phyloP scores from a whole-genome alignment of 2,888 invertebrate genomes.

The Lepidochitona cinerea region DNA sequence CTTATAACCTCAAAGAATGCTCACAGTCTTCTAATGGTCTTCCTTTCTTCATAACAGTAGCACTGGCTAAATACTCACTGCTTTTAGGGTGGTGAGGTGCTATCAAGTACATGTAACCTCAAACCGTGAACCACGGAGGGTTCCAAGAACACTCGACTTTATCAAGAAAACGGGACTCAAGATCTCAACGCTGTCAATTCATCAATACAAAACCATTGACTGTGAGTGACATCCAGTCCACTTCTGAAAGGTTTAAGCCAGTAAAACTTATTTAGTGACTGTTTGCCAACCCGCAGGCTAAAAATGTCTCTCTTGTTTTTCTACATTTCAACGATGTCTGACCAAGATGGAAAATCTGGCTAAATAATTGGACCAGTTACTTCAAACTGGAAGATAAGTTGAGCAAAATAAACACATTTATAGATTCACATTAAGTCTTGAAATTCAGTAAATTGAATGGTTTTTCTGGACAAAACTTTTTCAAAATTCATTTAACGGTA shows the following conservation, averaged over 20 bases:
- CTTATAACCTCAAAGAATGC: neutral
- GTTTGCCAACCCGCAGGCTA: too few relatives aligned
- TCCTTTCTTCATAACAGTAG: neutral
- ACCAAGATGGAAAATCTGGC: too few relatives aligned
- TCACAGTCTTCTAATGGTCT: neutral
- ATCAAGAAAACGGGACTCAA: neutral
- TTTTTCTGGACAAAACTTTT: too few relatives aligned
- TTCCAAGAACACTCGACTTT: neutral
- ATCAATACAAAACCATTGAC: neutral
- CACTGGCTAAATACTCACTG: neutral
- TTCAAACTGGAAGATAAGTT: too few relatives aligned
- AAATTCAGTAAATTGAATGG: too few relatives aligned
- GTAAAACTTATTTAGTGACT: neutral
- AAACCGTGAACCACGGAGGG: too few relatives aligned
- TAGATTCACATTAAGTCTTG: too few relatives aligned
- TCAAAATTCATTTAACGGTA: too few relatives aligned
- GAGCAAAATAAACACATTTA: too few relatives aligned
- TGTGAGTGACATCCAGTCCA: neutral
- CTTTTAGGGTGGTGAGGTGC: neutral
- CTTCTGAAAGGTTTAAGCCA: neutral
- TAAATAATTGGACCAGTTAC: too few relatives aligned
- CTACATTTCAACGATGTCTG: too few relatives aligned
- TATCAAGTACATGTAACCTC: neutral
- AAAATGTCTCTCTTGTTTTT: too few relatives aligned
- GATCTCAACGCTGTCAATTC: neutral